Evolutionary conservation across 1,140 invertebrate genomes (phyloP), one percentile per base, ranked within the genome.

Genomic region (Dinoponera quadriceps): DNA sequence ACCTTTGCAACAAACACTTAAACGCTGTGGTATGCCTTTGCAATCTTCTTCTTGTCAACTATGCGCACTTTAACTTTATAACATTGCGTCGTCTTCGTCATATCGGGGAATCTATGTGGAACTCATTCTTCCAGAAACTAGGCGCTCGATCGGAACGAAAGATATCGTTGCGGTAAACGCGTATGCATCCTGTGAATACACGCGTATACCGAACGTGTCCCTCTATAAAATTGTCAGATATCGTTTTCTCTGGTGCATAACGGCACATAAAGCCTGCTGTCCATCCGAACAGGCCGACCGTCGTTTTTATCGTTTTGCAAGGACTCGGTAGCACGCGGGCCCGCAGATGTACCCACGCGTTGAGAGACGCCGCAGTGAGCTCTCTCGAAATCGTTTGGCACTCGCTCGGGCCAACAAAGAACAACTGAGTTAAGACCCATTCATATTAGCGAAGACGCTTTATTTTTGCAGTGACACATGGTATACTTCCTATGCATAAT

Each of bases 171-270:
- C 77, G 77, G 66, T 72, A 72, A 81, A 81, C 54, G 66, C 16
- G 49, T 4, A 49, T n/a, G 65, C 59, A 13, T 49, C 22, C 65
- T 20, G 51, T 44, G 54, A 18, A 18, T 38, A 33, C 44, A 16
- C 16, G 2, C 62, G 60, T n/a, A 77, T 65, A 38, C 27, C 16
- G 20, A 20, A 77, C 33, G 60, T 66, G 62, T 77, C 20, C 29
- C 48, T 54, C 74, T 44, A 77, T 77, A 77, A 77, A 77, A 77
- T 77, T 77, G 74, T 77, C 74, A 77, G 48, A 27, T 77, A 77
- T 77, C 74, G 62, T 77, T 77, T 77, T 65, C 73, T 65, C 60
- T 25, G 59, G 44, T 44, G 57, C 38, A 38, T 77, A 54, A 66
- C 74, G 29, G 29, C 49, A 29, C 60, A 66, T 77, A 77, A 66